Conservation (phyloP, 2,797 vertebrate species). For the Coccyzus lansbergi region DNA sequence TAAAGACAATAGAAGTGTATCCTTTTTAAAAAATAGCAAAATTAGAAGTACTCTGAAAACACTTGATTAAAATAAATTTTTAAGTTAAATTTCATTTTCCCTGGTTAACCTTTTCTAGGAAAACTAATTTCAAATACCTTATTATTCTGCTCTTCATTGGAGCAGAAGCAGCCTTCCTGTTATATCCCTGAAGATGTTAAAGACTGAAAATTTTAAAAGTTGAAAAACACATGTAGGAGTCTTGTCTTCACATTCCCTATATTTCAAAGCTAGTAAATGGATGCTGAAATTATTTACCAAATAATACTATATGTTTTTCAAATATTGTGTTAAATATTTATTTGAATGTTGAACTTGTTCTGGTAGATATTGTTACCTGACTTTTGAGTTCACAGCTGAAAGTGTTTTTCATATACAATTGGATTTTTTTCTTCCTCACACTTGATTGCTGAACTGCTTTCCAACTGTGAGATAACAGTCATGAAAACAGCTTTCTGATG, state of each 20-base stretch:
- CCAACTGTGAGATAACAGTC: neutral
- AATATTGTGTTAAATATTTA: neutral
- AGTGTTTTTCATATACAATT: neutral
- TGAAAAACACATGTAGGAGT: neutral
- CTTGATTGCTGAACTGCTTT: neutral
- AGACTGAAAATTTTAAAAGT: neutral
- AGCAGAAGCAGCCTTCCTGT: neutral
- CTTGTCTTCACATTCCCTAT: neutral
- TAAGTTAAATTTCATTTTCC: neutral
- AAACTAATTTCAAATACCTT: neutral
- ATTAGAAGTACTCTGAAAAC: neutral
- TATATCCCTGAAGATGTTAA: neutral
- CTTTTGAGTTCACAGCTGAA: neutral
- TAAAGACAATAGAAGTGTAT: neutral
- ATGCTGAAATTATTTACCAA: neutral
- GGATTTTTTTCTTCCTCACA: neutral
- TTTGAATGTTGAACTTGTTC: neutral
- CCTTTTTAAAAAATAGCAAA: neutral
- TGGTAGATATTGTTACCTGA: neutral
- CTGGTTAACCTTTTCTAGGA: neutral
- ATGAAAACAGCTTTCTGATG: neutral
- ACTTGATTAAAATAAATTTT: neutral
- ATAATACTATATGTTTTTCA: neutral
- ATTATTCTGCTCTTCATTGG: neutral
- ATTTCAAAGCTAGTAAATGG: neutral